Evolutionary conservation across 2,113 vertebrate genomes (phyloP), one percentile per base, ranked within the genome.

Genomic region (Dicaeum eximium): DNA sequence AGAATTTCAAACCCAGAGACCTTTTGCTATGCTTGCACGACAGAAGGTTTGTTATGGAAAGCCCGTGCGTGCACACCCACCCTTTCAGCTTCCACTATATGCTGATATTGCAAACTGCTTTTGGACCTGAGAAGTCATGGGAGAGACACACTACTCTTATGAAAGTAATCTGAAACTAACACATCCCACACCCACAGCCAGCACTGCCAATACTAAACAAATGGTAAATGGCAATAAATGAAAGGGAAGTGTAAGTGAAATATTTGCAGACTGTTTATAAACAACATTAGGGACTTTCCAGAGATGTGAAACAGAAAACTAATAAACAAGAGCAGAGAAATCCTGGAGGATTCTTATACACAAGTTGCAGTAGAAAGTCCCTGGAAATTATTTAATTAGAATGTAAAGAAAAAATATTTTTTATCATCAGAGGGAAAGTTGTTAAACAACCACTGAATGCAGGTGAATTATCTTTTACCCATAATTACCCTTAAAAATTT

Each of bases 11-110:
- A 88, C 35, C 62, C 57, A 16, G 71, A 91, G 75, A 56, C 44
- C 44, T 80, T 72, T 67, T 3, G 0, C 60, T 64, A 5, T n/a
- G 60, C 16, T 92, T 94, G 51, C 79, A 81, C 45, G 30, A 65
- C 3, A 2, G 54, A 83, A 51, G 8, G 18, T n/a, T 61, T 80
- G 56, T 58, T 81, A 38, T 33, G 14, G 51, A 61, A 66, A 74
- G 18, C 42, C 37, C 48, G n/a, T 4, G 6, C 0, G 0, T 11
- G 0, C 25, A 31, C 18, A 5, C 28, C 24, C 48, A 44, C 40
- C 1, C 0, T 31, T 87, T 73, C 73, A 38, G n/a, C n/a, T 77
- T 87, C 60, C 48, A 5, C 28, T 50, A 15, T 65, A 33, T 15
- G 42, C 18, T 13, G 1, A 45, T 58, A 54, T 1, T 47, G 30